Base-by-base conservation (phyloP, 2,888 invertebrate species). In the Bembecia ichneumoniformis region DNA sequence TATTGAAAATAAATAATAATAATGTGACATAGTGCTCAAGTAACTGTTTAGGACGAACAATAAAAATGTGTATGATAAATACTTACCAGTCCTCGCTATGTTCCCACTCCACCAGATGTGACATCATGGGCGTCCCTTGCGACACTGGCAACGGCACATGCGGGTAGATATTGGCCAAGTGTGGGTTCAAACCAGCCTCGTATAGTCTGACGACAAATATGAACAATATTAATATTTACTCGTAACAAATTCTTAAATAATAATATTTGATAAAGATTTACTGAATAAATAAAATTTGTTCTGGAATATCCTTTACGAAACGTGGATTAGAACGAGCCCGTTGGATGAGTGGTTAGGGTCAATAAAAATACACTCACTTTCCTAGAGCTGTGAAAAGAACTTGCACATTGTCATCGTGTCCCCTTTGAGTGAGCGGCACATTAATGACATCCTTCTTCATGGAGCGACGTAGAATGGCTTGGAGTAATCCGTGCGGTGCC, bases 401-500 rank as follows among this genome's bases (percentile, higher is more conserved):
- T 56, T 90, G 89, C 0, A 90, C 78, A 40, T 90, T 91, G 66
- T 95, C 92, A 7, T 87, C 88, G 55, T 91, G 89, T 9, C 90
- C 91, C 51, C 90, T 89, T 68, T 93, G 91, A 47, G 95, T 95
- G 1, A 97, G 82, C 0, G 95, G 89, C 43, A 96, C 86, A 68
- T 94, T 94, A 20, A 90, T 87, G 54, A 93, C 91, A n/a, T 91
- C 90, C 49, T 91, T 81, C 59, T 88, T 87, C 44, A 97, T 77
- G 0, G 95, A 93, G 43, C 95, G 88, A 55, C 93, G 92, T 5
- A 97, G 83, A 63, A 97, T 95, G 0, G 96, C 94, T 70, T 96
- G 96, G 35, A 97, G 89, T 0, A 97, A 88, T 5, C 95, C 94
- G 62, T 97, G 97, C 0, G 97, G 97, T 0, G 97, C 96, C 49